Evolutionary conservation across 2,888 invertebrate genomes (phyloP).

Genomic region (Plagodis dolabraria): DNA sequence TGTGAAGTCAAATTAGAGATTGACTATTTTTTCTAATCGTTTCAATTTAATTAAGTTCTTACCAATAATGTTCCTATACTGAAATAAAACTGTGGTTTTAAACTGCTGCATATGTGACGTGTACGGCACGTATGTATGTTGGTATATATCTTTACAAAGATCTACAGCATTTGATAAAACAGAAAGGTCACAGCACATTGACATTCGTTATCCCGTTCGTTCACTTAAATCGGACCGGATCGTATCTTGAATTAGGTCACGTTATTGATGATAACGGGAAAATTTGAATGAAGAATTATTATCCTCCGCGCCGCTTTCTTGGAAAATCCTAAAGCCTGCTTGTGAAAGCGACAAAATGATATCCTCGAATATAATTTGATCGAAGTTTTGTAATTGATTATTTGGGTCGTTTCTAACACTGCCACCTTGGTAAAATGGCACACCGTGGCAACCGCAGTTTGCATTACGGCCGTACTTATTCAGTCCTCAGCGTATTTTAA

Average conservation of each 20-base stretch:
- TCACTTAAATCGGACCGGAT: conserved; percentile 5
- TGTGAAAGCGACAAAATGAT: background rate
- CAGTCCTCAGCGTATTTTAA: conserved; percentile 48
- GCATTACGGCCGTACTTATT: conserved; percentile 22
- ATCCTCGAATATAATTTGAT: conserved; percentile 3
- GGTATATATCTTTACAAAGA: too few relatives aligned
- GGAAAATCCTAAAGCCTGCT: background rate
- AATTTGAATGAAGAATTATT: background rate
- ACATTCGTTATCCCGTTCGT: conserved; percentile 11
- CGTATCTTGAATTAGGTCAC: conserved; percentile 6
- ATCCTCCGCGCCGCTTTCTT: background rate
- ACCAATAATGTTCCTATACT: too few relatives aligned
- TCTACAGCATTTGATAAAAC: too few relatives aligned
- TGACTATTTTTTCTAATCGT: too few relatives aligned
- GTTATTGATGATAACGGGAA: conserved; percentile 9
- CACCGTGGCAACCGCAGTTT: conserved; percentile 10
- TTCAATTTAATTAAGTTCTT: too few relatives aligned
- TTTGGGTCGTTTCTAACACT: too few relatives aligned
- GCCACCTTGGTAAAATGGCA: background rate
- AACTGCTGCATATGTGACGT: too few relatives aligned
- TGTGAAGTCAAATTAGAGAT: too few relatives aligned
- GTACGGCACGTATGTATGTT: too few relatives aligned
- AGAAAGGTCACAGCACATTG: conserved; percentile 14
- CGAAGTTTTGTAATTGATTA: too few relatives aligned
- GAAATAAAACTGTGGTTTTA: too few relatives aligned